A percentile compares a stretch with the other conserved stretches of the same genome.
phyloP scores from a whole-genome alignment of 2,113 vertebrate genomes.

The Dromiciops gliroides region DNA sequence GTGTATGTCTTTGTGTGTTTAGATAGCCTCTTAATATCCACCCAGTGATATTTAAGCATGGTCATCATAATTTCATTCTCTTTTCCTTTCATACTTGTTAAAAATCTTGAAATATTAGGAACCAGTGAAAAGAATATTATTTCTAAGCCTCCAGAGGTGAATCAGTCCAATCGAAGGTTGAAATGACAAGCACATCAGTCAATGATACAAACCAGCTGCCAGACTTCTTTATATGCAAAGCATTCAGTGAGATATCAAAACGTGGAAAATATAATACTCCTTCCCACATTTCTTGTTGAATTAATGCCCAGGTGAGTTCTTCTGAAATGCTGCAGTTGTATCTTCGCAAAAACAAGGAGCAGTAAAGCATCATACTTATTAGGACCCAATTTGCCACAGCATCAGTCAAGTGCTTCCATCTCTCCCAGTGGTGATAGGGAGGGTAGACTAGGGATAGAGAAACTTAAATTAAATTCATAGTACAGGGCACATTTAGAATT shows the following conservation, averaged over 20 bases:
- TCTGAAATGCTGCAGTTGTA: conserved; percentile 83
- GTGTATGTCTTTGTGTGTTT: not conserved
- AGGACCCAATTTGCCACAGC: conserved; percentile 87
- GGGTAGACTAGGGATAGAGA: conserved; percentile 76
- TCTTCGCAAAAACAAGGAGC: conserved; percentile 84
- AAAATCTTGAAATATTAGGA: conserved; percentile 53
- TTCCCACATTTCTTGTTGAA: conserved; percentile 82
- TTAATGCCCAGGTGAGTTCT: conserved; percentile 85
- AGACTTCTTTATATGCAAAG: conserved; percentile 81
- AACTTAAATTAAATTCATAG: conserved; percentile 87
- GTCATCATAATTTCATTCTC: conserved; percentile 6
- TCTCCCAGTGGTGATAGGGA: conserved; percentile 81
- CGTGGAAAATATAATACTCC: conserved; percentile 80
- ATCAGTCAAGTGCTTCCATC: conserved; percentile 84
- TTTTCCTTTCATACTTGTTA: conserved; percentile 41
- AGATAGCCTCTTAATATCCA: conserved; percentile 47
- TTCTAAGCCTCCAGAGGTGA: conserved; percentile 68
- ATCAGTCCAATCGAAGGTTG: conserved; percentile 58
- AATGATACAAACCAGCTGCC: conserved; percentile 79
- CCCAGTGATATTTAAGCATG: conserved; percentile 15
- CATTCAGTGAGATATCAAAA: conserved; percentile 82
- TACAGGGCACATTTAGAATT: conserved; percentile 78
- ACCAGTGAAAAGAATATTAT: conserved; percentile 54
- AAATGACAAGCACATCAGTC: conserved; percentile 74
- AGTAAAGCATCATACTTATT: conserved; percentile 86